These are phyloP conservation scores for Sminthurinus aureus DNA, from an alignment of 2,888 invertebrate species.

Conservation along the genomic window DNA sequence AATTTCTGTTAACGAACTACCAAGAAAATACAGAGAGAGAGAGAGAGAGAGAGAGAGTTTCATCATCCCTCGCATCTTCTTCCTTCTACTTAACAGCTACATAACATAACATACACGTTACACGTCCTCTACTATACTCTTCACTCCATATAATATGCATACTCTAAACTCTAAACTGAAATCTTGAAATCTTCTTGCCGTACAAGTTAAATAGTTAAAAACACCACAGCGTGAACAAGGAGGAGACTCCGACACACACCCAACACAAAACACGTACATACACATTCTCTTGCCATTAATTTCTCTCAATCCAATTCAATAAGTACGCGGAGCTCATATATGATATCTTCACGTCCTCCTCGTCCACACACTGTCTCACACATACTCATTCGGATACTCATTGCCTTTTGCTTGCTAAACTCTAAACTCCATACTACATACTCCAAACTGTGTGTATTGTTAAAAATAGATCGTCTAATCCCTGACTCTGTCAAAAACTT, in stretches of 20 bases:
- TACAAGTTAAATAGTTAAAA: not conserved
- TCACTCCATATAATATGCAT: no score
- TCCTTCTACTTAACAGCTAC: no score
- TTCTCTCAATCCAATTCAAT: conserved; percentile 59
- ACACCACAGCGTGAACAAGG: not conserved
- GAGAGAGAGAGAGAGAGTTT: conserved; percentile 8
- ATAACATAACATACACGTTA: not conserved
- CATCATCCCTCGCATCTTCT: conserved; percentile 36
- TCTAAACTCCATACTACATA: not conserved
- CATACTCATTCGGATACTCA: not conserved
- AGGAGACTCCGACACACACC: not conserved
- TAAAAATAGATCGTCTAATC: conserved; percentile 51
- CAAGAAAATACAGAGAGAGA: not conserved
- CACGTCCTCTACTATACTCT: not conserved
- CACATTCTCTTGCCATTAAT: conserved; percentile 58
- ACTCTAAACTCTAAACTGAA: no score
- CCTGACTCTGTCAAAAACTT: conserved; percentile 52
- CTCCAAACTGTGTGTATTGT: conserved; percentile 27
- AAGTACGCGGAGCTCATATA: conserved; percentile 51
- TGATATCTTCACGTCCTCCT: not conserved
- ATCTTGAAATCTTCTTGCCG: not conserved
- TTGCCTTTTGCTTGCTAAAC: conserved; percentile 25
- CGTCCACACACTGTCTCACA: not conserved
- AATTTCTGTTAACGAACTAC: conserved; percentile 59
- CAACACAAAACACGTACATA: conserved; percentile 16